Evolutionary conservation across 2,797 vertebrate species (phyloP).

Genomic region (Semaprochilodus insignis): DNA sequence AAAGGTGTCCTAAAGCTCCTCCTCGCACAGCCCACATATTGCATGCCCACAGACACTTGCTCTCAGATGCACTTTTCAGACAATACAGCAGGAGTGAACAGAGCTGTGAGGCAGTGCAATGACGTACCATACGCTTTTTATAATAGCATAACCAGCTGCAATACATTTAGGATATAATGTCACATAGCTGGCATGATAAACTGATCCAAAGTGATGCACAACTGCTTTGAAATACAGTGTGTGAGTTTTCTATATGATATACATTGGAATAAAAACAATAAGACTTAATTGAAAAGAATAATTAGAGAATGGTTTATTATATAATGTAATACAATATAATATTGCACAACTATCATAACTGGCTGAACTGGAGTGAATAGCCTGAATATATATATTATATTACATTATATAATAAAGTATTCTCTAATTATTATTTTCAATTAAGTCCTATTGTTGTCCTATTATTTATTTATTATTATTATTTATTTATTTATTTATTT

Average conservation of each 20-base stretch:
- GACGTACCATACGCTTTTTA: background rate
- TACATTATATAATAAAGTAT: too few relatives aligned
- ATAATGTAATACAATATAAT: background rate
- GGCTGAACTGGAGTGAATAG: background rate
- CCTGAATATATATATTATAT: background rate
- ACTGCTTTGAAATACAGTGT: too few relatives aligned
- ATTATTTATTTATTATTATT: too few relatives aligned
- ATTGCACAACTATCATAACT: background rate
- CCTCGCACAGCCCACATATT: background rate
- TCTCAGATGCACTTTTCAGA: background rate
- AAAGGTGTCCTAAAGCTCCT: constrained; percentile 38
- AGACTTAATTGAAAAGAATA: too few relatives aligned
- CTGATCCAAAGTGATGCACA: too few relatives aligned
- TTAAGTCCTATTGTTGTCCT: too few relatives aligned
- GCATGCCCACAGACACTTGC: background rate
- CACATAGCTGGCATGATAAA: background rate
- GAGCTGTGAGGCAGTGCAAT: background rate
- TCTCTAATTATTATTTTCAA: too few relatives aligned
- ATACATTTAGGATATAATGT: background rate
- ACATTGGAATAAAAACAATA: too few relatives aligned
- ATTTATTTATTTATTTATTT: too few relatives aligned
- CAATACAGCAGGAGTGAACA: background rate
- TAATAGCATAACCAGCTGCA: background rate
- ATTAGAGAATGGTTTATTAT: background rate
- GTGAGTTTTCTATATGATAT: too few relatives aligned